Evolutionary conservation across 2,797 vertebrate species (phyloP).

Genomic region (Yasuhikotakia modesta): DNA sequence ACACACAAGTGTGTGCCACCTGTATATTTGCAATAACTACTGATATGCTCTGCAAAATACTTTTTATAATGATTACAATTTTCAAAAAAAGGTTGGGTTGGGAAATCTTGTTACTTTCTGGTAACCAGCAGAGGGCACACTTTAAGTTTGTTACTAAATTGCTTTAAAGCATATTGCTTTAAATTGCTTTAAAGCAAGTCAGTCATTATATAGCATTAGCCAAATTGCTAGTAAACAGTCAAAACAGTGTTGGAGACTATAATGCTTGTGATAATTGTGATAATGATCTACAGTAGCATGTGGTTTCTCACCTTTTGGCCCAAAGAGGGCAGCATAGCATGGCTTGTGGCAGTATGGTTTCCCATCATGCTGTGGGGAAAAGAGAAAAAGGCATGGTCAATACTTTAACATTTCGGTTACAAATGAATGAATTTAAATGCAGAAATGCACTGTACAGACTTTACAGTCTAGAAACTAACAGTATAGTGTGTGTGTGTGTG

Average conservation of each 20-base stretch:
- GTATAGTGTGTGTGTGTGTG: not conserved
- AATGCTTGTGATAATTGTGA: too few relatives aligned
- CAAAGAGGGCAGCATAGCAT: conserved; percentile 83
- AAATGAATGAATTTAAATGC: not conserved
- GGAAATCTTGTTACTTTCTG: not conserved
- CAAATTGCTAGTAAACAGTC: not conserved
- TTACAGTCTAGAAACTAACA: conserved; percentile 2
- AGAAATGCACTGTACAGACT: not conserved
- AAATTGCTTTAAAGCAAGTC: not conserved
- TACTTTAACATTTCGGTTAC: not conserved
- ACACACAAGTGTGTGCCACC: not conserved
- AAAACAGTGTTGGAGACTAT: not conserved
- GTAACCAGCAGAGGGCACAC: conserved; percentile 37
- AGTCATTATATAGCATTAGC: not conserved
- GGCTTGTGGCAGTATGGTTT: conserved; percentile 89
- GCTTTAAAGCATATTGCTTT: not conserved
- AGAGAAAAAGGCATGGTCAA: conserved; percentile 9
- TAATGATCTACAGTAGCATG: not conserved
- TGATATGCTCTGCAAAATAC: not conserved
- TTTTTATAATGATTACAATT: not conserved
- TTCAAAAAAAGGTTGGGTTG: not conserved
- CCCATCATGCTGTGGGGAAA: conserved; percentile 83
- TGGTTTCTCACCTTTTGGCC: conserved; percentile 75
- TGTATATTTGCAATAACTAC: not conserved
- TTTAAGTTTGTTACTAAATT: not conserved